Conservation (phyloP, 1,140 invertebrate species). For the Drosophila insularis region DNA sequence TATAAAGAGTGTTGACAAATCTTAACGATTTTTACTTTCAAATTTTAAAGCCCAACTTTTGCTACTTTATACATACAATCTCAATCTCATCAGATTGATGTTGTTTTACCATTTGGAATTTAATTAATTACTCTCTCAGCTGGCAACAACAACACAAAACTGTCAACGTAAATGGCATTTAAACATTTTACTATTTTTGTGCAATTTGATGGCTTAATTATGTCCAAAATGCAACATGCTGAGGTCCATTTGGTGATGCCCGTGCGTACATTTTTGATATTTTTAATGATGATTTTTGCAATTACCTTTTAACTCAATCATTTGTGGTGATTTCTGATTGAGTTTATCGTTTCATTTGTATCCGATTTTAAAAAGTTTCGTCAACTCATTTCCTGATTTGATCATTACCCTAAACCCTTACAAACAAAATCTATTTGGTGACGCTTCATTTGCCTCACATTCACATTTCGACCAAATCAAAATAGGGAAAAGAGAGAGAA, state of each 20-base stretch:
- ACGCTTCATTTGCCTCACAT: conserved; percentile 67
- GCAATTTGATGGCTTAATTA: conserved; percentile 73
- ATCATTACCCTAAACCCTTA: conserved; percentile 18
- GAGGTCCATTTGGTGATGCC: conserved; percentile 34
- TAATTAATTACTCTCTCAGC: conserved; percentile 65
- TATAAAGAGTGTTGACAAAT: no score
- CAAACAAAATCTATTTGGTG: conserved; percentile 55
- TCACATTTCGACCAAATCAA: conserved; percentile 38
- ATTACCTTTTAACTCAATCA: conserved; percentile 29
- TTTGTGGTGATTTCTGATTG: not conserved
- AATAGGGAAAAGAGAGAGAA: conserved; percentile 13
- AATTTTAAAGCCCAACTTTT: not conserved
- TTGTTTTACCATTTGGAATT: conserved; percentile 35
- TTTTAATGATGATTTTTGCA: conserved; percentile 45
- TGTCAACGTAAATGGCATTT: conserved; percentile 73
- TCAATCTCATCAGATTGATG: not conserved
- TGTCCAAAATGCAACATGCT: conserved; percentile 70
- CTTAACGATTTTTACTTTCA: conserved; percentile 1
- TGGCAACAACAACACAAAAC: conserved; percentile 47
- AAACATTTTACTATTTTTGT: conserved; percentile 49
- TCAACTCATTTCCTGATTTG: conserved; percentile 55
- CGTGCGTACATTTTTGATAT: conserved; percentile 34
- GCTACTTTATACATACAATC: not conserved
- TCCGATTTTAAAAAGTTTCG: conserved; percentile 37
- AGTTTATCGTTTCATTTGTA: conserved; percentile 11